Conservation (phyloP, 2,113 vertebrate genomes). For the Naja naja region DNA sequence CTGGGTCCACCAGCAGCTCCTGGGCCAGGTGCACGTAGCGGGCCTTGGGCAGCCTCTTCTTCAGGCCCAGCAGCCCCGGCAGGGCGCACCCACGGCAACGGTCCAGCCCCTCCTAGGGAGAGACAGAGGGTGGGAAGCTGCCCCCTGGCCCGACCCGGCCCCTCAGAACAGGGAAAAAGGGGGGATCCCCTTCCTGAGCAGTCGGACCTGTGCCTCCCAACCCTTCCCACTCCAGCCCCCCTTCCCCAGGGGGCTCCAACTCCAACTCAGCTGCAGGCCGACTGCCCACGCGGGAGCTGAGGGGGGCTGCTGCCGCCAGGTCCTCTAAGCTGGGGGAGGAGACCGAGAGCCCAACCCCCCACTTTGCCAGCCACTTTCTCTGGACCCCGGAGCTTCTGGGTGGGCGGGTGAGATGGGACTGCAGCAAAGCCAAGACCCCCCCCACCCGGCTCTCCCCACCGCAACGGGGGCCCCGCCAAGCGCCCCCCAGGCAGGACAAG, state of each 20-base stretch:
- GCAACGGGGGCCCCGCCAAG: neutral
- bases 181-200: neutral
- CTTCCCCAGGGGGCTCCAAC: neutral
- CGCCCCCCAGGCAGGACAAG: neutral
- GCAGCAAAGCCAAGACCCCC: neutral
- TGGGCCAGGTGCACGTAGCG: slow-evolving; percentile 96
- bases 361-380: neutral
- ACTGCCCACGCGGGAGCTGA: neutral
- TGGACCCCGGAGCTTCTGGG: neutral
- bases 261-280: neutral
- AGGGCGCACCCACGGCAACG: slow-evolving; percentile 68
- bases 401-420: too few species aligned
- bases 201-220: neutral
- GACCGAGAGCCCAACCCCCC: neutral
- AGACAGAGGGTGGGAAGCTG: slow-evolving; percentile 5
- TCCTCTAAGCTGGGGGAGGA: neutral
- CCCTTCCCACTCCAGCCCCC: neutral
- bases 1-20: slow-evolving; percentile 90
- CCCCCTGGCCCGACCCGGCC: neutral
- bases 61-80: slow-evolving; percentile 72
- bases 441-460: neutral
- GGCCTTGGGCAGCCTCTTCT: slow-evolving; percentile 82
- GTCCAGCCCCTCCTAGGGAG: slow-evolving; percentile 76
- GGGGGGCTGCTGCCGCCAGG: neutral
- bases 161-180: accelerated